These are phyloP conservation scores for Pachliopta kotzebuea DNA, from an alignment of 2,888 invertebrate species.

Conservation along the genomic window DNA sequence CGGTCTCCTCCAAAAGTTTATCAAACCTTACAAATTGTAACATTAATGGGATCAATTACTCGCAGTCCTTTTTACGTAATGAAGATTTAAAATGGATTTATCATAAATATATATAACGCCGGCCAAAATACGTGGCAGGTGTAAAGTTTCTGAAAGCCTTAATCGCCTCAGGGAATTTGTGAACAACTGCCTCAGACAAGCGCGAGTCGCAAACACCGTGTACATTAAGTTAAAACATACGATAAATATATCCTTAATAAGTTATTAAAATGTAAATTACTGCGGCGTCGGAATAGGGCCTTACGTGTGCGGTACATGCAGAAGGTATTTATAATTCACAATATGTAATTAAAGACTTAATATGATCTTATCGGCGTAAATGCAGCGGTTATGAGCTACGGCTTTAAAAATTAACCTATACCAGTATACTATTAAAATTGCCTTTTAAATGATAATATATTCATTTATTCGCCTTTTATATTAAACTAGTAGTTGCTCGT, in stretches of 20 bases:
- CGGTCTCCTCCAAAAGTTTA: too few relatives aligned
- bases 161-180: constrained; percentile 15
- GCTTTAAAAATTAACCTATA: not conserved
- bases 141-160: constrained; percentile 21
- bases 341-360: constrained; percentile 5
- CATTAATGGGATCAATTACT: too few relatives aligned
- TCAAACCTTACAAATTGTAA: too few relatives aligned
- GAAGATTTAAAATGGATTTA: not conserved
- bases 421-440: too few relatives aligned
- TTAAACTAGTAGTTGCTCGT: too few relatives aligned
- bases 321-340: constrained; percentile 9
- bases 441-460: too few relatives aligned
- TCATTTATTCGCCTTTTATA: too few relatives aligned
- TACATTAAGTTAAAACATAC: constrained; percentile 23
- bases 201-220: constrained; percentile 6
- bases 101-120: not conserved
- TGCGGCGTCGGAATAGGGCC: constrained; percentile 4
- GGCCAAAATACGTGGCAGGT: constrained; percentile 5
- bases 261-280: constrained; percentile 25
- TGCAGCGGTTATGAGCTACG: constrained; percentile 1
- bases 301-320: constrained; percentile 15
- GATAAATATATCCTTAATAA: constrained; percentile 24
- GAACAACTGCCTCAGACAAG: constrained; percentile 16
- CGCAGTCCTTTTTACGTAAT: too few relatives aligned
- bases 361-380: constrained; percentile 1